Evolutionary conservation across 2,888 invertebrate species (phyloP), one percentile per base, ranked within the genome.

Genomic region (Phortica magna): DNA sequence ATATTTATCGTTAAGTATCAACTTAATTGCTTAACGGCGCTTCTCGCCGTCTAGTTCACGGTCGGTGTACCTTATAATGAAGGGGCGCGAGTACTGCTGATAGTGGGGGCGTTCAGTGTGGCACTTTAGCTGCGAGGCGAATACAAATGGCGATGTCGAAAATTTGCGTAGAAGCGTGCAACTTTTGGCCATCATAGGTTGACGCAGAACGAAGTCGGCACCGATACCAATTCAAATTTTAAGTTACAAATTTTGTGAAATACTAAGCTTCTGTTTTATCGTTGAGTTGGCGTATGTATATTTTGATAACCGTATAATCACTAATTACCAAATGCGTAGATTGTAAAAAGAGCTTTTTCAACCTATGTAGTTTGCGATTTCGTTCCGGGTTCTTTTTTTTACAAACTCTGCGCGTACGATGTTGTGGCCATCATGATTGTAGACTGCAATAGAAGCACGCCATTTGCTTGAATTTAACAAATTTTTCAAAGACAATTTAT

Each of bases 11-110:
- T 14, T 48, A 12, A 22, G 6, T 61, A 9, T 22, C 10, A 61
- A 61, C 2, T 61, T 7, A 22, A 19, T 39, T 17, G 22, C 7
- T 77, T 68, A 67, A 75, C 14, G 53, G 17, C 70, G 70, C 31
- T 71, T 17, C 10, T 17, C 55, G 39, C 82, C 76, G 82, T 75
- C 82, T 88, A 89, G 89, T 84, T 89, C 89, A 89, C 89, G 89
- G 84, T 89, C 89, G 59, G 83, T 84, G 82, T 83, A 89, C 81
- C 83, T 85, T 89, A 92, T 90, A 81, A 91, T 90, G 73, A 89
- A 90, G 78, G 91, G 91, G 76, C 88, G 91, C 73, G 90, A 84
- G 85, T 83, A 90, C 78, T 84, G 85, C 79, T 87, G 88, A 84
- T 83, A 80, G 74, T 80, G 87, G 73, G 78, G 80, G 79, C 80